Evolutionary conservation across 2,113 vertebrate species (phyloP), one percentile per base, ranked within the genome.

Genomic region (Falcunculus frontatus): DNA sequence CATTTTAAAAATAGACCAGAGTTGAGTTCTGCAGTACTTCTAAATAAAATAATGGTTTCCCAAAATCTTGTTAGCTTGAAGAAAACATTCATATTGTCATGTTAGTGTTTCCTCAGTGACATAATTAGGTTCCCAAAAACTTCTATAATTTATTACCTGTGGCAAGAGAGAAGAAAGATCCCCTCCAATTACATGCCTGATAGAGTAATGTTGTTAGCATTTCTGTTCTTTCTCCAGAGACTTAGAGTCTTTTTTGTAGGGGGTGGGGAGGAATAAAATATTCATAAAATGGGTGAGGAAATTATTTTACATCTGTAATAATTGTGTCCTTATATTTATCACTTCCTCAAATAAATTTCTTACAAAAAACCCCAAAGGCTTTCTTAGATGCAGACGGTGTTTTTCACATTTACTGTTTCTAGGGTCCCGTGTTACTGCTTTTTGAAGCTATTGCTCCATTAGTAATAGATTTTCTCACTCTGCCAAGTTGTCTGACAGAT

Each of bases 391-490:
- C 64, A 75, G 47, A 52, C 12, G 30, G 6, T 0, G 0, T 81
- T 93, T 94, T 95, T 92, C 72, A 81, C 47, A 49, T 77, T 42
- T 88, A 56, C 68, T 84, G 41, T 89, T 96, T 84, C 82, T 86
- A 41, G 50, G 32, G 30, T 39, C 30, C 25, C 13, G 26, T 80
- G 84, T 88, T 55, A 77, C 83, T 63, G 46, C 33, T 70, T 77
- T 91, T 77, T 84, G 59, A 91, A 91, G 32, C 72, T 92, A 21
- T 63, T 93, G 72, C 78, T 91, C 67, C 25, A 37, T 9, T 52
- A 47, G 19, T 83, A 92, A 94, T 90, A 89, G 85, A 70, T 95
- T 96, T 96, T 96, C 78, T 94, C 79, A 67, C 63, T 85, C 74
- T 88, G 63, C 32, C 59, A 74, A 62, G 78, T 65, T 90, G 59